A percentile compares a stretch with the other conserved stretches of the same genome.
Conservation (phyloP, 2,797 vertebrate genomes). For the Vultur gryphus region DNA sequence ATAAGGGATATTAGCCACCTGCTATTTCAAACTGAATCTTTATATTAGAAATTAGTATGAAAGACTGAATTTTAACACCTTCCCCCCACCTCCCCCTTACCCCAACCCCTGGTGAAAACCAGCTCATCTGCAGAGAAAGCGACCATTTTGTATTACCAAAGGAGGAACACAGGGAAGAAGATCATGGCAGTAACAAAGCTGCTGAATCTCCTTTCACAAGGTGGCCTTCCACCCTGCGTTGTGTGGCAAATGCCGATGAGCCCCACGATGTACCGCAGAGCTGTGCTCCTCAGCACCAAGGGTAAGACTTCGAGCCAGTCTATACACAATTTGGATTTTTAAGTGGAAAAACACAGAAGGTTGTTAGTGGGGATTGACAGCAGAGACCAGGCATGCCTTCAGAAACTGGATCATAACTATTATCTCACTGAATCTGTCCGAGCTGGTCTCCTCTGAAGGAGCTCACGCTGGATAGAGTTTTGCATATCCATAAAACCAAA, state of each 20-base stretch:
- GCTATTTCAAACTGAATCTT: background rate
- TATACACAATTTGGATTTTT: too few relatives aligned
- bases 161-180: background rate
- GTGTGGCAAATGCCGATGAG: background rate
- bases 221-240: too few relatives aligned
- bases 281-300: background rate
- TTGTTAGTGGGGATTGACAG: background rate
- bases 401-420: background rate
- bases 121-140: background rate
- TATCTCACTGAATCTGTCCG: too few relatives aligned
- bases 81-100: background rate
- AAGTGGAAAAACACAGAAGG: background rate
- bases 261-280: fast-evolving
- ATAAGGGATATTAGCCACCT: background rate
- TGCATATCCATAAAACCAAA: background rate
- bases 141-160: background rate
- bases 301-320: background rate
- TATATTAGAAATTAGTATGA: background rate
- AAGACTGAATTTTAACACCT: background rate
- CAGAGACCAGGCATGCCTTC: background rate
- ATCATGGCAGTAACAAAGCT: background rate
- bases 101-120: background rate
- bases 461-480: background rate
- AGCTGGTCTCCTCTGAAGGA: background rate
- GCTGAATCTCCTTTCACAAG: background rate